Base-by-base conservation (phyloP, 2,797 vertebrate species). In the Lates japonicus region DNA sequence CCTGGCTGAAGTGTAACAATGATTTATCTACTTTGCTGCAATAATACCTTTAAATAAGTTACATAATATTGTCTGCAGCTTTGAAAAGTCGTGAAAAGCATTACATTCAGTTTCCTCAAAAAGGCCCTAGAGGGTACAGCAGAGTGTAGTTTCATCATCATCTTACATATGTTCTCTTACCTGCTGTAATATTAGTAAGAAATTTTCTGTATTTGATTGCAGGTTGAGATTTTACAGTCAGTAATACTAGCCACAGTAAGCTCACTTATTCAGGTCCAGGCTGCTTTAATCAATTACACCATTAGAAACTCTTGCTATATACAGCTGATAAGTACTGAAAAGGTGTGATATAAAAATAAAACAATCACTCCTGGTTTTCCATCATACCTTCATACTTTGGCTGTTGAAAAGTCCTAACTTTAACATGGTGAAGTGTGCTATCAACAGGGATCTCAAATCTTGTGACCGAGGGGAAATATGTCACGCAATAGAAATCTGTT, bases 1-100 rank as follows among this genome's bases (percentile, higher is more conserved):
- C 10, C 48, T 44, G 44, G 58, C 70, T 61, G 4, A n/a, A 64
- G 76, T 16, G 8, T 74, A 77, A 61, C 48, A 37, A 6, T 60
- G 67, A 81, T 87, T 80, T 55, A 80, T 85, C 58, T 69, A 39
- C 65, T 80, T 80, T 77, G 25, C 62, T 37, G 48, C 33, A 58
- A 55, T 61, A 51, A 69, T 76, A 42, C 19, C 58, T 84, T 80
- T 60, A 65, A 81, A 81, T 39, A 68, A 25, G 63, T 86, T 48
- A 75, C 6, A 12, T 68, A 75, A 83, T 48, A 25, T 52, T 71
- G 37, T 33, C 71, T 64, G 54, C 67, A 44, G 62, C 7, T 3
- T 25, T 42, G 20, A 72, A 65, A 60, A 57, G 41, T 44, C 42
- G 58, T 54, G 1, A 58, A 41, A 41, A 29, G 48, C 11, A 20